Percentiles rank a stretch among this genome's conserved stretches.
Conservation (phyloP, 1,140 invertebrate genomes). For the Helicorthomorpha holstii region DNA sequence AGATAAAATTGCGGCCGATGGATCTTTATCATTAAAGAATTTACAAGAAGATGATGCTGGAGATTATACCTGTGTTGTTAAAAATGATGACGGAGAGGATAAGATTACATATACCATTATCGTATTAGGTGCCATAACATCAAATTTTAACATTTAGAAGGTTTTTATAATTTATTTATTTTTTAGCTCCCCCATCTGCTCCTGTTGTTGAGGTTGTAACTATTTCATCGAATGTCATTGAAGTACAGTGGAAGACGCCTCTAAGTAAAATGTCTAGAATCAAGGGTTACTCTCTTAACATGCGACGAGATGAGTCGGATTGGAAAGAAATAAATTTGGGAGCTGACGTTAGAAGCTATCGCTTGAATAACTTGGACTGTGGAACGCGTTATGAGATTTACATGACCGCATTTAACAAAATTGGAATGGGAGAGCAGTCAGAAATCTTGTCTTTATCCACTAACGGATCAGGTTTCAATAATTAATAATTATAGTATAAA, state of each 20-base stretch:
- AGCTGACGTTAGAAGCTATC: conserved; percentile 10
- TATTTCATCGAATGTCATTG: background rate
- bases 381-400: conserved; percentile 26
- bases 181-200: background rate
- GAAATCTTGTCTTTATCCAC: conserved; percentile 12
- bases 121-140: conserved; percentile 45
- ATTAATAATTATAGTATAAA: too few relatives aligned
- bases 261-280: background rate
- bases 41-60: conserved; percentile 51
- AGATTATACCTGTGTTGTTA: conserved; percentile 75
- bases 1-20: conserved; percentile 46
- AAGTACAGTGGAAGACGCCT: background rate
- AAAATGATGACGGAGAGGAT: conserved; percentile 81
- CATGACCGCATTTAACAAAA: conserved; percentile 28
- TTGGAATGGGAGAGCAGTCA: conserved; percentile 17
- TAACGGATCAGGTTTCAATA: conserved; percentile 5
- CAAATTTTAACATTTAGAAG: background rate
- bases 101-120: conserved; percentile 76
- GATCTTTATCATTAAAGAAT: conserved; percentile 41
- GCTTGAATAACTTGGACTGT: conserved; percentile 15
- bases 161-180: conserved; percentile 1
- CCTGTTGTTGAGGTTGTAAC: background rate
- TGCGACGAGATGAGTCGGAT: conserved; percentile 12
- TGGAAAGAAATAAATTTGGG: conserved; percentile 12
- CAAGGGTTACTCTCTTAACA: conserved; percentile 11